Percentiles rank a stretch among this genome's conserved stretches.
phyloP scores from a whole-genome alignment of 2,888 invertebrate species.

The Dendrolimus houi region DNA sequence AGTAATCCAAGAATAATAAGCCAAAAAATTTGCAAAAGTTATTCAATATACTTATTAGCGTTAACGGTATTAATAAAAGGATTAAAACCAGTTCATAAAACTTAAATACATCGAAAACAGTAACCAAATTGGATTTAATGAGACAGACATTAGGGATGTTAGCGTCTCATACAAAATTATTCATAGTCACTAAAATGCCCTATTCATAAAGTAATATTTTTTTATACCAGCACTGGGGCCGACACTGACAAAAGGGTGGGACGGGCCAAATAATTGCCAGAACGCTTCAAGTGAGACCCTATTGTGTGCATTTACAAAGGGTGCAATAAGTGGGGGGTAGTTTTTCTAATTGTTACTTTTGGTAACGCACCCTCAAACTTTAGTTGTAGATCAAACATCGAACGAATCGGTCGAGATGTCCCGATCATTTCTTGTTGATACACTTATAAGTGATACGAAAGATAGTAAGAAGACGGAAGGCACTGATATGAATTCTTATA shows the following conservation, averaged over 20 bases:
- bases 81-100: constrained; percentile 20
- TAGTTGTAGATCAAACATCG: constrained; percentile 48
- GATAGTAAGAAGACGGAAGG: constrained; percentile 53
- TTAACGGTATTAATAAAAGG: background rate
- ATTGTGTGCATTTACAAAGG: constrained; percentile 73
- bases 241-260: constrained; percentile 74
- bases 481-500: constrained; percentile 57
- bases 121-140: constrained; percentile 70
- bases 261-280: constrained; percentile 73
- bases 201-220: constrained; percentile 59
- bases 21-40: too few relatives aligned
- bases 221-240: constrained; percentile 55
- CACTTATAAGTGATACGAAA: constrained; percentile 82
- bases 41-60: too few relatives aligned
- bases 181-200: constrained; percentile 72
- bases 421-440: constrained; percentile 88
- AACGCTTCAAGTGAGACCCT: constrained; percentile 70
- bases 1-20: too few relatives aligned
- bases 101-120: constrained; percentile 46
- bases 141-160: constrained; percentile 71
- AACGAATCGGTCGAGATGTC: constrained; percentile 77
- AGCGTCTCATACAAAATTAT: constrained; percentile 70
- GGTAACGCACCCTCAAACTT: constrained; percentile 43
- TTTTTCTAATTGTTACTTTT: constrained; percentile 73
- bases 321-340: constrained; percentile 74